These are phyloP conservation scores for Myotis pilosus DNA, from an alignment of 2,797 vertebrate genomes.

Conservation along the genomic window DNA sequence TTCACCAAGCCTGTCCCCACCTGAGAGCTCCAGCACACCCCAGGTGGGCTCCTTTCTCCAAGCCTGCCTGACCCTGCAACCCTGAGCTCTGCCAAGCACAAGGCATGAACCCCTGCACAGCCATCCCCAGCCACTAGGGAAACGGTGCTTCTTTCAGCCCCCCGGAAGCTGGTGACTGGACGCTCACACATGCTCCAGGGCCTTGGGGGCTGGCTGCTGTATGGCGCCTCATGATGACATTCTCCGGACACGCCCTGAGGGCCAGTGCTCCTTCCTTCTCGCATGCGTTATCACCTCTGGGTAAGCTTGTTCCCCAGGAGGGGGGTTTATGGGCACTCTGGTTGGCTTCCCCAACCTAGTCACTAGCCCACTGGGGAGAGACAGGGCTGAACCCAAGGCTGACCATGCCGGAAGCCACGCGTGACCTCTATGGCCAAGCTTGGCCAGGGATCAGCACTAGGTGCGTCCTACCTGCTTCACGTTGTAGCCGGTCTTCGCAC, in stretches of 20 bases:
- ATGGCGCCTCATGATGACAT: neutral
- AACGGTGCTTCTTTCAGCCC: neutral
- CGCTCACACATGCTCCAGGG: no score
- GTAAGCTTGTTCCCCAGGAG: neutral
- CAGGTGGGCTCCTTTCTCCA: neutral
- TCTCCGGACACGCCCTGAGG: rapidly evolving
- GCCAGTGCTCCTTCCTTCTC: neutral
- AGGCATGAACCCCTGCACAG: neutral
- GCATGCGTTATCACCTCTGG: neutral
- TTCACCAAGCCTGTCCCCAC: neutral
- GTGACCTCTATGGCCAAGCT: neutral
- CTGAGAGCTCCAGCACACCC: rapidly evolving
- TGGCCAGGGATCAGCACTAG: rapidly evolving
- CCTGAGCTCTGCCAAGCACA: neutral
- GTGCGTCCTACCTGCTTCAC: constrained; percentile 91
- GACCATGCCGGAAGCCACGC: neutral
- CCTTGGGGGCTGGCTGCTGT: rapidly evolving
- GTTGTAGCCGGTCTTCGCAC: constrained; percentile 94
- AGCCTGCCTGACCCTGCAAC: neutral
- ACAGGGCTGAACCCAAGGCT: neutral
- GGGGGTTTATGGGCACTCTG: neutral
- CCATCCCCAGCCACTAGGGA: neutral
- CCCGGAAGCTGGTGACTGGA: neutral
- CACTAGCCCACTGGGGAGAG: neutral
- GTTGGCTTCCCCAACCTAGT: neutral